Conservation (phyloP, 92 coral and sea anemone genomes). For the Porites rus region DNA sequence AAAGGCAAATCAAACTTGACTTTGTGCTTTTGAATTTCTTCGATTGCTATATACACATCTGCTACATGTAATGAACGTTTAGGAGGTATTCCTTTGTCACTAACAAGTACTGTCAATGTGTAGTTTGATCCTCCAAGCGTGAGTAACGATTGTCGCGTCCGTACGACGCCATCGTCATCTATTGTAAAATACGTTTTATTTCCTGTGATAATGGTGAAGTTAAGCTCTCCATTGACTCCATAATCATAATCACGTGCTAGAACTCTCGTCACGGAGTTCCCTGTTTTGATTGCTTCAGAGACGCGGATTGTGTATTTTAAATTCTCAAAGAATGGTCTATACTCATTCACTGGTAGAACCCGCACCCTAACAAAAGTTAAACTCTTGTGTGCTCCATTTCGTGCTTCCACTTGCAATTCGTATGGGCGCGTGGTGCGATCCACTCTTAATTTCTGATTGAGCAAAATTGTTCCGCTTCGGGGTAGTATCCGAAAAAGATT, state of each 20-base stretch:
- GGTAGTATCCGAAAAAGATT: slow-evolving; percentile 75
- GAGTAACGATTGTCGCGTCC: slow-evolving; percentile 57
- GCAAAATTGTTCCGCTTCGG: slow-evolving; percentile 71
- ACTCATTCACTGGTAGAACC: slow-evolving; percentile 77
- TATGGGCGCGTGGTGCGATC: slow-evolving; percentile 46
- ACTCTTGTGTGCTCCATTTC: slow-evolving; percentile 68
- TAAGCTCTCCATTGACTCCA: slow-evolving; percentile 69
- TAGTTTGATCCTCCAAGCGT: slow-evolving; percentile 57
- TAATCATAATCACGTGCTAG: slow-evolving; percentile 76
- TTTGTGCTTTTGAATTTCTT: slow-evolving; percentile 61
- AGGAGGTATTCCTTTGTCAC: slow-evolving; percentile 81
- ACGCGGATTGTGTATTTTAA: slow-evolving; percentile 72
- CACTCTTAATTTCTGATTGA: slow-evolving; percentile 69
- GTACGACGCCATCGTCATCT: slow-evolving; percentile 74
- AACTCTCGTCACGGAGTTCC: slow-evolving; percentile 74
- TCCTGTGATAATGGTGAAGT: slow-evolving; percentile 68
- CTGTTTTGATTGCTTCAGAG: slow-evolving; percentile 82
- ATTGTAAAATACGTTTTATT: slow-evolving; percentile 63
- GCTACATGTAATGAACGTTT: slow-evolving; percentile 61
- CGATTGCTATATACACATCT: slow-evolving; percentile 56
- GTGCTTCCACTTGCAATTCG: slow-evolving; percentile 72
- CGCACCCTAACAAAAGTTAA: slow-evolving; percentile 41
- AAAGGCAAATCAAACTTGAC: slow-evolving; percentile 78
- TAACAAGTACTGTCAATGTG: slow-evolving; percentile 66
- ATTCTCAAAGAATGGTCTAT: slow-evolving; percentile 77